A percentile compares a stretch with the other conserved stretches of the same genome.
These are phyloP conservation scores for Herminia tarsipennalis DNA, from an alignment of 2,888 invertebrate species.

Conservation along the genomic window DNA sequence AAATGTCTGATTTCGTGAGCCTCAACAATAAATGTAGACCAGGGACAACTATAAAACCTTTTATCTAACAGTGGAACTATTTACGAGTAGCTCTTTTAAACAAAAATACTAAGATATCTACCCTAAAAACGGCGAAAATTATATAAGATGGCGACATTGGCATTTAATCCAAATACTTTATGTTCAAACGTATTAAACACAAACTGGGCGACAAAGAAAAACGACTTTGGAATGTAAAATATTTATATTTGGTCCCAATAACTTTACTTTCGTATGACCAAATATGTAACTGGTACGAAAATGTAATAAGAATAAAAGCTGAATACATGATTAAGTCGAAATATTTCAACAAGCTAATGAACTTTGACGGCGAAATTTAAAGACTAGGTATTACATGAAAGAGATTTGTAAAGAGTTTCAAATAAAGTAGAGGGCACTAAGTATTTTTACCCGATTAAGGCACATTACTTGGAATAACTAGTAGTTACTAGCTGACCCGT, in stretches of 20 bases:
- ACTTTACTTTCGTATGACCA: slow-evolving; percentile 23
- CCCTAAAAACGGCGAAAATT: background rate
- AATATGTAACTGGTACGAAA: too few species aligned
- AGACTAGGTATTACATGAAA: slow-evolving; percentile 39
- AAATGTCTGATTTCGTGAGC: too few species aligned
- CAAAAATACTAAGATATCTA: too few species aligned
- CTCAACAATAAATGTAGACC: too few species aligned
- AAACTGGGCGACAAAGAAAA: slow-evolving; percentile 31
- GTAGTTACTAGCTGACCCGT: too few species aligned
- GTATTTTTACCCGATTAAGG: too few species aligned
- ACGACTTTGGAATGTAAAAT: slow-evolving; percentile 23
- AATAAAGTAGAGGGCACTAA: slow-evolving; percentile 29
- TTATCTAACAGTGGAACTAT: too few species aligned
- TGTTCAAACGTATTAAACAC: slow-evolving; percentile 31
- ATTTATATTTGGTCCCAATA: slow-evolving; percentile 26
- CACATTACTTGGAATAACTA: too few species aligned
- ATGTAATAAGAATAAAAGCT: slow-evolving; percentile 15
- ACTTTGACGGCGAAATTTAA: slow-evolving; percentile 43
- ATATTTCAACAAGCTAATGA: slow-evolving; percentile 40
- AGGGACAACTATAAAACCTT: too few species aligned
- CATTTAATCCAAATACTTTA: slow-evolving; percentile 34
- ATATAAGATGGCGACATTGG: background rate
- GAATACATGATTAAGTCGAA: slow-evolving; percentile 26
- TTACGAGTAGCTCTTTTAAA: too few species aligned
- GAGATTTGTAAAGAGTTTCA: slow-evolving; percentile 19